Conservation (phyloP, 2,113 vertebrate genomes). For the Leptosomus discolor region DNA sequence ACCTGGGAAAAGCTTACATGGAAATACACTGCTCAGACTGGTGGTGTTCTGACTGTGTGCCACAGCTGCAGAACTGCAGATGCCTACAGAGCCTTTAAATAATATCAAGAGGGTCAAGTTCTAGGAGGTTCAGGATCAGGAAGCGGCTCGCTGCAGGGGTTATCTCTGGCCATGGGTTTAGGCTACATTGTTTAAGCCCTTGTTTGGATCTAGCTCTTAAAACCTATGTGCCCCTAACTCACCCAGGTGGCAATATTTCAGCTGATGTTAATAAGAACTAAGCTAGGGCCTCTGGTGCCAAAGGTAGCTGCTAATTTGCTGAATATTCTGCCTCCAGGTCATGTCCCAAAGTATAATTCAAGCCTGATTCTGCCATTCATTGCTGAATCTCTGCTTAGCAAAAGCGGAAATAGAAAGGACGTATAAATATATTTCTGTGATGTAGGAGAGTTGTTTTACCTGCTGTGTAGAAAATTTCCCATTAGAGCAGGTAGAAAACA, state of each 20-base stretch:
- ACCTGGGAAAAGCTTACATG: background rate
- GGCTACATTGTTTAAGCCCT: background rate
- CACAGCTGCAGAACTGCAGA: background rate
- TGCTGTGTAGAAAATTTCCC: background rate
- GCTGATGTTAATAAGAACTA: background rate
- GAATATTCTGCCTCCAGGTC: background rate
- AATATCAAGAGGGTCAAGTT: background rate
- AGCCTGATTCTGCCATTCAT: background rate
- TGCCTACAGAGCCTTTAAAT: background rate
- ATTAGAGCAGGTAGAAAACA: background rate
- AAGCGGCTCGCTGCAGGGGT: background rate
- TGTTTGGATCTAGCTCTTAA: background rate
- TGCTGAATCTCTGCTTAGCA: background rate
- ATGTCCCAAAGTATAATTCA: background rate
- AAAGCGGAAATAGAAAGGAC: background rate
- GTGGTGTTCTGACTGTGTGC: fast-evolving
- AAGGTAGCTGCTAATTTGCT: background rate
- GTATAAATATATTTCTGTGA: background rate
- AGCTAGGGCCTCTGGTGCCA: background rate
- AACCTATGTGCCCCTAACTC: background rate
- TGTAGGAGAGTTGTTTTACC: background rate
- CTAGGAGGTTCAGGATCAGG: background rate
- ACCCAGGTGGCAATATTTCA: background rate
- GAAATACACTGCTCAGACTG: background rate
- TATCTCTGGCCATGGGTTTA: background rate